Conservation (phyloP, 2,797 vertebrate genomes). For the Lepilemur ruficaudatus region DNA sequence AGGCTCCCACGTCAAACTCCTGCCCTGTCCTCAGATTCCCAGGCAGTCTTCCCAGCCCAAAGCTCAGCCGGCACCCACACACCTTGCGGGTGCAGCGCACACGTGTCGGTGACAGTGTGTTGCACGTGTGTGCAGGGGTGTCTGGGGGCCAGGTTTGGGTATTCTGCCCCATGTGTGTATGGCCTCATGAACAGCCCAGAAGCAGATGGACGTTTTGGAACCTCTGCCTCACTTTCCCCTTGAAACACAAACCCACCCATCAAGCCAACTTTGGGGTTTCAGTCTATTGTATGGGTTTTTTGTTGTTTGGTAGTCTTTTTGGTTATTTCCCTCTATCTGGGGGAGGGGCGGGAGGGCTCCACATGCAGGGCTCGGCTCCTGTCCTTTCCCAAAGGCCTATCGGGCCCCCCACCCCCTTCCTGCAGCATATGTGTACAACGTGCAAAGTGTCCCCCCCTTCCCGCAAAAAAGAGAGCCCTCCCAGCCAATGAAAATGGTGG, state of each 20-base stretch:
- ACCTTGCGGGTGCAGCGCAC: background rate
- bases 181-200: background rate
- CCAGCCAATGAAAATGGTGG: constrained; percentile 69
- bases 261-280: constrained; percentile 60
- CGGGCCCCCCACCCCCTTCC: constrained; percentile 66
- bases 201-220: background rate
- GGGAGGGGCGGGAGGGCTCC: constrained; percentile 69
- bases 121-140: background rate
- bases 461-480: constrained; percentile 63
- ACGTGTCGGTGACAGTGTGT: background rate
- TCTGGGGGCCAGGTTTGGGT: background rate
- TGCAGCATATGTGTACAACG: constrained; percentile 82
- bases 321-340: constrained; percentile 72
- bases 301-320: constrained; percentile 73
- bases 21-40: background rate
- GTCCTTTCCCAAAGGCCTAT: constrained; percentile 68
- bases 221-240: background rate
- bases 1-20: background rate
- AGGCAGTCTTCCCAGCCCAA: constrained; percentile 3
- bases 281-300: constrained; percentile 33
- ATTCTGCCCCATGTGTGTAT: background rate
- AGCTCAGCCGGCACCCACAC: background rate
- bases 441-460: constrained; percentile 79
- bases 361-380: constrained; percentile 69
- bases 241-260: constrained; percentile 37